Evolutionary conservation across 2,113 vertebrate species (phyloP), one percentile per base, ranked within the genome.

Genomic region (Onychostoma macrolepis): DNA sequence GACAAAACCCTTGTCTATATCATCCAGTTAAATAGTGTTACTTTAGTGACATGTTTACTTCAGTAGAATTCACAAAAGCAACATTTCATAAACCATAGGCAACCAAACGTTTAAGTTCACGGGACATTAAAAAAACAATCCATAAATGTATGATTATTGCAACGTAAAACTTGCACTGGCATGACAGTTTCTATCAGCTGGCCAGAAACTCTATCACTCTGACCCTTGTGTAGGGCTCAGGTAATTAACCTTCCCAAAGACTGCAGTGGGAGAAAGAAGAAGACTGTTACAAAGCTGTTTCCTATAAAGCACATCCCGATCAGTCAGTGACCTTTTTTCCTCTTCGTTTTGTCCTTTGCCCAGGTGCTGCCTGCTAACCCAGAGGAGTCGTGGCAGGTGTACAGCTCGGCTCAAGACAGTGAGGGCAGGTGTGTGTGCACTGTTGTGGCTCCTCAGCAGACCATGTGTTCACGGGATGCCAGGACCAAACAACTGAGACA

Each of bases 401-500:
- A 98, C 95, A 99, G 98, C 90, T 99, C 98, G 36, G 97, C 98
- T 85, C 98, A 99, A 90, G 98, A 99, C 93, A 96, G 96, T 19
- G 98, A 98, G 83, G 98, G 98, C 69, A 94, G 98, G 83, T 99
- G 98, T 90, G 97, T 99, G 92, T 99, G 98, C 91, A 99, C 98
- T 0, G 98, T 99, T 89, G 98, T 99, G 15, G 98, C 98, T 56
- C 98, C 98, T 43, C 98, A 99, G 88, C 97, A 98, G 95, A 96
- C 96, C 8, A 96, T 97, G 95, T 99, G 98, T 69, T 99, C 98
- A 0, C 95, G 97, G 53, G 98, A 99, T 0, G 97, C 98, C 88
- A 95, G 97, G 87, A 98, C 96, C 56, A 97, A 97, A 90, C 98
- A 99, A 91, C 97, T 99, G 80, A 94, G 96, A 89, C 97, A 97